phyloP scores from a whole-genome alignment of 2,113 vertebrate genomes.

The Rhineura floridana region DNA sequence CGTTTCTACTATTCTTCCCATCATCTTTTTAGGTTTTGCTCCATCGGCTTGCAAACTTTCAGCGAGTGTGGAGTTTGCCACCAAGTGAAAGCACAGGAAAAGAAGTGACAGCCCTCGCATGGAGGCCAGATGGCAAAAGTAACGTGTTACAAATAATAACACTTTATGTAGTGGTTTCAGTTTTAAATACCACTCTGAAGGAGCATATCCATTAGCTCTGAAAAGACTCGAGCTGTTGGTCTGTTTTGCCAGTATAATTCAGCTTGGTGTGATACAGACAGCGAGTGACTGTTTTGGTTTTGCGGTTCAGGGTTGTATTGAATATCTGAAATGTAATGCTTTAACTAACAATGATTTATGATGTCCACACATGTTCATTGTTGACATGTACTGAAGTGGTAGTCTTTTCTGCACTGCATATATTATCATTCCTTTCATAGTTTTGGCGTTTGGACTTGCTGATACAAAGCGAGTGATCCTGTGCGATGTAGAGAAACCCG shows the following conservation, averaged over 20 bases:
- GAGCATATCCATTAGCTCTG: not conserved
- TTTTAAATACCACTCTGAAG: not conserved
- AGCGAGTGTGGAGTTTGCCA: constrained; percentile 94
- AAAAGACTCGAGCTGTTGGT: not conserved
- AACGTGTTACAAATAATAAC: constrained; percentile 59
- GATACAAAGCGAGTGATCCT: constrained; percentile 93
- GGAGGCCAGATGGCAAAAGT: constrained; percentile 99
- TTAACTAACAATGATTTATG: not conserved
- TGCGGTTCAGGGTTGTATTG: not conserved
- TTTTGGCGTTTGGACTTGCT: constrained; percentile 91
- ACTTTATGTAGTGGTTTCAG: not conserved
- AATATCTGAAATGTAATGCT: not conserved
- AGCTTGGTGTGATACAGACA: too few relatives aligned
- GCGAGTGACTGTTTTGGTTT: not conserved
- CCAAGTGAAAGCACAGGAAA: constrained; percentile 94
- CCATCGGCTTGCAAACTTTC: constrained; percentile 94
- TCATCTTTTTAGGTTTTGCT: constrained; percentile 85
- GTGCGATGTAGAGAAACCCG: constrained; percentile 96
- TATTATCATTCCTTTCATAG: constrained; percentile 68
- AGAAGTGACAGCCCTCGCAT: constrained; percentile 93
- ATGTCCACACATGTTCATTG: not conserved
- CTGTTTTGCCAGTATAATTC: not conserved
- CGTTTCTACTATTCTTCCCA: not conserved
- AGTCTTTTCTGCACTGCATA: not conserved
- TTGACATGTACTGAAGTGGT: not conserved